These are phyloP conservation scores for Cataglyphis albicans DNA, from an alignment of 2,888 invertebrate species.

Conservation along the genomic window DNA sequence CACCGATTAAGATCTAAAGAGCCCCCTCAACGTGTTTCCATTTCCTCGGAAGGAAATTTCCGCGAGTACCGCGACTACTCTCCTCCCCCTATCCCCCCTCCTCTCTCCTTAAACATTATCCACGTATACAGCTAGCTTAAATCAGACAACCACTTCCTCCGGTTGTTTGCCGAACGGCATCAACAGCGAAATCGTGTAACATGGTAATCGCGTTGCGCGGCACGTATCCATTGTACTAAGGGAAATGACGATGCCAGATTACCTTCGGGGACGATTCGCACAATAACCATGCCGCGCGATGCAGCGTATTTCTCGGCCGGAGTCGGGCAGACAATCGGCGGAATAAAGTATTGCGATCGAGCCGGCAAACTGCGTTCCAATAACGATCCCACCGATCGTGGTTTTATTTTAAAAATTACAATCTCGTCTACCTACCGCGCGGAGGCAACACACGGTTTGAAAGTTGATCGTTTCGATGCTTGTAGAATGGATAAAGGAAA, in stretches of 20 bases:
- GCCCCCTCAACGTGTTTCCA: conserved; percentile 35
- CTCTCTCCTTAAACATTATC: conserved; percentile 31
- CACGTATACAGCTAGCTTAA: conserved; percentile 45
- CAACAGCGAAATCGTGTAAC: conserved; percentile 65
- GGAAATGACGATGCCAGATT: conserved; percentile 68
- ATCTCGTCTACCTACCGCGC: neutral
- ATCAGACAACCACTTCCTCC: conserved; percentile 37
- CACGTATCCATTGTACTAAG: conserved; percentile 80
- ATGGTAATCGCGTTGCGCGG: conserved; percentile 77
- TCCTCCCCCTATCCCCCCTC: neutral
- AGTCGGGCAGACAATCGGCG: conserved; percentile 41
- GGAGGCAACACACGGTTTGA: neutral
- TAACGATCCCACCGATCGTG: conserved; percentile 57
- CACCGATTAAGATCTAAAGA: conserved; percentile 65
- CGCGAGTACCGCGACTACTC: neutral
- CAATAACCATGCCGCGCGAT: conserved; percentile 25
- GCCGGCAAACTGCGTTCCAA: conserved; percentile 63
- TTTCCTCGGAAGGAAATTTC: conserved; percentile 41
- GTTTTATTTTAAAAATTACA: conserved; percentile 45
- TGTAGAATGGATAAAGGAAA: conserved; percentile 18
- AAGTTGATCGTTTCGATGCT: conserved; percentile 20
- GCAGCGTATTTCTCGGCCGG: neutral
- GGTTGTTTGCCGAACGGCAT: conserved; percentile 53
- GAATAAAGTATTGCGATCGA: conserved; percentile 68
- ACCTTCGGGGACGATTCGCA: conserved; percentile 31